Conservation (phyloP, 1,140 invertebrate genomes). For the Plectrocnemia conspersa region DNA sequence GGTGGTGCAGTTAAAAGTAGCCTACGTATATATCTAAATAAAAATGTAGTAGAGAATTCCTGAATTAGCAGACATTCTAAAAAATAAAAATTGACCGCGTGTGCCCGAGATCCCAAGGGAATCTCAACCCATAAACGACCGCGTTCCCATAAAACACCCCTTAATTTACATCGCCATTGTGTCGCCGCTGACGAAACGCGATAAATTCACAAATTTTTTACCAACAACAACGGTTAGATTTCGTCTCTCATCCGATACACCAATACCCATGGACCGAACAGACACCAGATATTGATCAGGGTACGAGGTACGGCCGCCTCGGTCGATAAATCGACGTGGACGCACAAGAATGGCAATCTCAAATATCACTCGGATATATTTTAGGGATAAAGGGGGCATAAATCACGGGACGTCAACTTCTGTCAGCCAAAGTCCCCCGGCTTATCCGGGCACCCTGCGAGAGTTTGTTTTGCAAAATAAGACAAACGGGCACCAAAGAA, state of each 20-base stretch:
- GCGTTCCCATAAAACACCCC: too few relatives aligned
- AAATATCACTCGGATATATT: constrained; percentile 33
- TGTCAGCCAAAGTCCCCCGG: constrained; percentile 28
- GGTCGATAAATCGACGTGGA: constrained; percentile 32
- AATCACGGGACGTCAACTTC: constrained; percentile 33
- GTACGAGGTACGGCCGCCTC: constrained; percentile 14
- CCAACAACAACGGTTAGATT: too few relatives aligned
- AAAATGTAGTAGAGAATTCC: too few relatives aligned
- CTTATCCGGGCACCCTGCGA: constrained; percentile 19
- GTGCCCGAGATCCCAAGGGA: too few relatives aligned
- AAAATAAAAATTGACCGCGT: too few relatives aligned
- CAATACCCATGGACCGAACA: background rate
- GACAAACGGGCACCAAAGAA: background rate
- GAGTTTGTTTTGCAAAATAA: constrained; percentile 24
- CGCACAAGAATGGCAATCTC: constrained; percentile 34
- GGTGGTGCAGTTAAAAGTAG: too few relatives aligned
- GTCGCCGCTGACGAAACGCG: background rate
- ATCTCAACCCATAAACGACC: too few relatives aligned
- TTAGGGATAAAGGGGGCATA: constrained; percentile 34
- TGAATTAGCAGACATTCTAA: too few relatives aligned
- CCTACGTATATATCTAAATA: too few relatives aligned
- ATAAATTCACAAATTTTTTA: too few relatives aligned
- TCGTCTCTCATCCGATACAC: constrained; percentile 7
- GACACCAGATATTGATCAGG: constrained; percentile 31
- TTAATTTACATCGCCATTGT: too few relatives aligned